phyloP scores from a whole-genome alignment of 2,797 vertebrate genomes.

The Sphenodon punctatus region DNA sequence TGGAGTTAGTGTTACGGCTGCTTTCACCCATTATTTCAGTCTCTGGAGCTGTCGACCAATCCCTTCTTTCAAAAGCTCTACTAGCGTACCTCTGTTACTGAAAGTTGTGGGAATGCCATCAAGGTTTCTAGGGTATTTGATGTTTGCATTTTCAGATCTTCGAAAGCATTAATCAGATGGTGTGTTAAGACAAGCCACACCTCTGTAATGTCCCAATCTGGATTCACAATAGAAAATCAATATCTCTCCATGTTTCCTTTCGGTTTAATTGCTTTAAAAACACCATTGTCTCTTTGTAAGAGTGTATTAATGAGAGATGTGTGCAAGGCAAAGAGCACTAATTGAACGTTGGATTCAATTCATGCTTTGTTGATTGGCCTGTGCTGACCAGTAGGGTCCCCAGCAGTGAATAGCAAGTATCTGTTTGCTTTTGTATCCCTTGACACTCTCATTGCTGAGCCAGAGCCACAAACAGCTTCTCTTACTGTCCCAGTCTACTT shows the following conservation, averaged over 20 bases:
- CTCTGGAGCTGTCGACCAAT: neutral
- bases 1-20: no score
- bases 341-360: neutral
- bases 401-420: neutral
- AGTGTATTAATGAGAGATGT: neutral
- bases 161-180: neutral
- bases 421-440: neutral
- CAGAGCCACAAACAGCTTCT: neutral
- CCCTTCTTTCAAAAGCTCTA: neutral
- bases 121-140: rapidly evolving
- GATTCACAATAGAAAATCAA: neutral
- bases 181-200: neutral
- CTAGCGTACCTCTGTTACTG: neutral
- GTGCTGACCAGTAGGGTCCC: neutral
- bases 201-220: neutral
- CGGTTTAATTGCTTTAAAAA: neutral
- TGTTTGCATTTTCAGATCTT: neutral
- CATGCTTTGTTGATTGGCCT: constrained; percentile 6
- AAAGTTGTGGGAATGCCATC: neutral
- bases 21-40: no score
- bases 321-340: neutral
- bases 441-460: neutral
- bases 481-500: neutral
- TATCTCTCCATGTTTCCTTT: neutral
- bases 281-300: neutral